phyloP scores from a whole-genome alignment of 2,888 invertebrate species.

The Machimus atricapillus region DNA sequence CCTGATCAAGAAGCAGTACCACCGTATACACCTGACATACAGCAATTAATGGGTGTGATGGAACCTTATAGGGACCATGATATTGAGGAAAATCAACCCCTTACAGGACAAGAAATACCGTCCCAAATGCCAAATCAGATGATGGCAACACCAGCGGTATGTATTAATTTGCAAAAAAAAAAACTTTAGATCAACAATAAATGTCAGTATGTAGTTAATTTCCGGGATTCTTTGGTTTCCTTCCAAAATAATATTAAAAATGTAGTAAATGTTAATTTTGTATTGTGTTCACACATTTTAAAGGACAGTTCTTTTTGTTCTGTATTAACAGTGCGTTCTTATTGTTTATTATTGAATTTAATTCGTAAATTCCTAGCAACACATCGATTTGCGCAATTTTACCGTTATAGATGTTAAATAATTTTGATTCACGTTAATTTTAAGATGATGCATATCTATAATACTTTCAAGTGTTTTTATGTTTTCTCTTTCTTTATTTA shows the following conservation, averaged over 20 bases:
- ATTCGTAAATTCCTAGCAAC: background rate
- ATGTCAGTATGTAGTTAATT: background rate
- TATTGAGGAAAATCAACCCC: constrained; percentile 47
- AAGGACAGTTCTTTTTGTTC: background rate
- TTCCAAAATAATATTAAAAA: background rate
- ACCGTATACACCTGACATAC: constrained; percentile 58
- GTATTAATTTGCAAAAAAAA: constrained; percentile 47
- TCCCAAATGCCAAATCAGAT: constrained; percentile 57
- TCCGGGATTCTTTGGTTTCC: background rate
- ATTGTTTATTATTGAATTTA: background rate
- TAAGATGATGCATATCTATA: constrained; percentile 12
- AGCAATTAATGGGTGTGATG: constrained; percentile 46
- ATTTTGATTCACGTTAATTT: background rate
- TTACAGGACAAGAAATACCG: constrained; percentile 47
- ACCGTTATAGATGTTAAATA: background rate
- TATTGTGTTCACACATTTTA: constrained; percentile 14
- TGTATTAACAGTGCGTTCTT: background rate
- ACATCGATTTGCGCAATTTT: constrained; percentile 5
- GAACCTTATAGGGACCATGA: constrained; percentile 36
- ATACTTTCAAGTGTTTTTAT: constrained; percentile 17
- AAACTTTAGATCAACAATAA: background rate
- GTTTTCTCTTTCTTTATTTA: constrained; percentile 47
- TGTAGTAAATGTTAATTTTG: constrained; percentile 22
- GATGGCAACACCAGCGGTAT: constrained; percentile 64
- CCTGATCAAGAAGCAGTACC: constrained; percentile 61